Percentiles rank a stretch among this genome's conserved stretches.
Conservation (phyloP, 2,113 vertebrate genomes). For the Muntiacus reevesi region DNA sequence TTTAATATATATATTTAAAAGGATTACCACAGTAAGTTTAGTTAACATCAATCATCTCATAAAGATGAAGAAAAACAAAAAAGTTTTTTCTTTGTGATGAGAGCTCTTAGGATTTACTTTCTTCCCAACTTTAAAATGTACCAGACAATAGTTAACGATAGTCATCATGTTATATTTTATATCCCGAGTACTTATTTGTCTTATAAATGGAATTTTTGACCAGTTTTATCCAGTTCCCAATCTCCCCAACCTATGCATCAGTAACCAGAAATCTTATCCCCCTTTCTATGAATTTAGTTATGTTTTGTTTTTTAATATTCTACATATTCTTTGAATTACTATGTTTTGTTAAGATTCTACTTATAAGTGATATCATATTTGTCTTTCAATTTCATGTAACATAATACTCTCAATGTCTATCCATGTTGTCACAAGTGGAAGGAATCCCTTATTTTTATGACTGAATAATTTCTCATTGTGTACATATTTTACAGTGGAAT, state of each 20-base stretch:
- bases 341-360: not conserved
- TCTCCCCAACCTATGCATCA: not conserved
- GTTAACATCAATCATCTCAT: not conserved
- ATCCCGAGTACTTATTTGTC: not conserved
- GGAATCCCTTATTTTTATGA: not conserved
- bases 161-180: not conserved
- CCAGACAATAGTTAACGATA: not conserved
- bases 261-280: not conserved
- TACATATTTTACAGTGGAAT: not conserved
- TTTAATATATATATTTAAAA: not conserved
- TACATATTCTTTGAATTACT: not conserved
- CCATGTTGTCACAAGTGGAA: not conserved
- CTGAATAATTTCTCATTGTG: not conserved
- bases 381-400: not conserved
- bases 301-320: not conserved
- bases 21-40: not conserved
- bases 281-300: not conserved
- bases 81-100: not conserved
- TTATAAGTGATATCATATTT: not conserved
- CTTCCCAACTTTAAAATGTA: not conserved
- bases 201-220: not conserved
- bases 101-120: not conserved
- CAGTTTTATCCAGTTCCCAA: not conserved
- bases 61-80: not conserved
- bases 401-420: not conserved